phyloP scores from a whole-genome alignment of 1,140 invertebrate species.

The Acromyrmex charruanus region DNA sequence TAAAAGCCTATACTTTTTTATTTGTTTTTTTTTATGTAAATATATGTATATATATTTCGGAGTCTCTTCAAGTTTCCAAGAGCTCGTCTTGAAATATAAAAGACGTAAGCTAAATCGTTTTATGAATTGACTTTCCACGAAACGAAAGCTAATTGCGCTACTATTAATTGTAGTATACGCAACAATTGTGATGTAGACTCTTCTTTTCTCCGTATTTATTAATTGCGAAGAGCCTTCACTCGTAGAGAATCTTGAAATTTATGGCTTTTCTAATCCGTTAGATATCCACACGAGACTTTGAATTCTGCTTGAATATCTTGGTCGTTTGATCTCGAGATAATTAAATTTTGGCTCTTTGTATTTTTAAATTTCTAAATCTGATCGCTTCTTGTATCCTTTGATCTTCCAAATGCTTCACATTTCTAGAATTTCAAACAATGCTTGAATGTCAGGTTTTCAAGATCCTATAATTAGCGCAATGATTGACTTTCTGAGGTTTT shows the following conservation, averaged over 20 bases:
- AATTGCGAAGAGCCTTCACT: neutral
- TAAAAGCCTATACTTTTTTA: neutral
- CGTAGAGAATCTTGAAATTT: neutral
- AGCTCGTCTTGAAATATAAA: neutral
- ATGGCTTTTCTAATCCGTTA: neutral
- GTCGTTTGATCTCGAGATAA: neutral
- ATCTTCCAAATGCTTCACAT: neutral
- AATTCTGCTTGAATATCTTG: neutral
- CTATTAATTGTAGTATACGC: neutral
- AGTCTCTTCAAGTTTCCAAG: neutral
- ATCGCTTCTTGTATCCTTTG: conserved; percentile 9
- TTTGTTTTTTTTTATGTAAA: neutral
- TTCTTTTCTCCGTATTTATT: neutral
- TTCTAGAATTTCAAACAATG: neutral
- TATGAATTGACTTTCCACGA: neutral
- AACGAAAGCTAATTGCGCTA: neutral
- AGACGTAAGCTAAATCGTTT: neutral
- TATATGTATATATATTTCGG: neutral
- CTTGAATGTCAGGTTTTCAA: neutral
- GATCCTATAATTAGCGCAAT: neutral
- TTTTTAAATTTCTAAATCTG: neutral
- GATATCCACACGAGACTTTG: neutral
- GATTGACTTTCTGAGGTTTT: neutral
- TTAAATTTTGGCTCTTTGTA: neutral
- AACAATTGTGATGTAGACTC: neutral